phyloP scores from a whole-genome alignment of 2,113 vertebrate species.

The Leptocoma aspasia region DNA sequence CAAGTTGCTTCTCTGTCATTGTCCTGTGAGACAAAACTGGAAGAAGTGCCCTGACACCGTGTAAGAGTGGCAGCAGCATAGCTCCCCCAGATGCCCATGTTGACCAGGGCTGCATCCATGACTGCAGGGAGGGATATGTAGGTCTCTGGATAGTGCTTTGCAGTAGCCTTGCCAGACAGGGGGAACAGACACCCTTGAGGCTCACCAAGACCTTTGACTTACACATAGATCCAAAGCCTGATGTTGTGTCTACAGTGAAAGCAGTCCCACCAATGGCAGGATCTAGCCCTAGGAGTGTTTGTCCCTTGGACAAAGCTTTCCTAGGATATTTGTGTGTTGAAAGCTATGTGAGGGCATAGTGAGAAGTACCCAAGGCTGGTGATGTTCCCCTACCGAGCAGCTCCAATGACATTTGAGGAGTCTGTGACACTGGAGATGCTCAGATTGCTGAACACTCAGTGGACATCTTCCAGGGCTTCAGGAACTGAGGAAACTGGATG shows the following conservation, averaged over 20 bases:
- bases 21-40: not conserved
- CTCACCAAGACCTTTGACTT: not conserved
- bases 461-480: not conserved
- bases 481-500: not conserved
- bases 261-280: not conserved
- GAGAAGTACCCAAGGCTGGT: not conserved
- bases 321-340: not conserved
- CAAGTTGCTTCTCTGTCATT: not conserved
- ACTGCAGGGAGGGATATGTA: not conserved
- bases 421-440: not conserved
- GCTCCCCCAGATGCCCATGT: not conserved
- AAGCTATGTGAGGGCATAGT: fast-evolving
- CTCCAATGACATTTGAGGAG: not conserved
- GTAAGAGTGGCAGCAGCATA: fast-evolving
- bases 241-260: not conserved
- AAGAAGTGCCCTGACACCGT: not conserved
- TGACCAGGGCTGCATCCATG: not conserved
- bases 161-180: not conserved
- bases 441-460: not conserved
- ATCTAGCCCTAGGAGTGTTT: not conserved
- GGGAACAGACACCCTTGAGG: not conserved
- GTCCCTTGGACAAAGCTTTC: not conserved
- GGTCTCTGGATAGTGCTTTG: not conserved
- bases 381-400: not conserved
- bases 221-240: not conserved